Base-by-base conservation (phyloP, 2,113 vertebrate species). In the Oncorhynchus kisutch region DNA sequence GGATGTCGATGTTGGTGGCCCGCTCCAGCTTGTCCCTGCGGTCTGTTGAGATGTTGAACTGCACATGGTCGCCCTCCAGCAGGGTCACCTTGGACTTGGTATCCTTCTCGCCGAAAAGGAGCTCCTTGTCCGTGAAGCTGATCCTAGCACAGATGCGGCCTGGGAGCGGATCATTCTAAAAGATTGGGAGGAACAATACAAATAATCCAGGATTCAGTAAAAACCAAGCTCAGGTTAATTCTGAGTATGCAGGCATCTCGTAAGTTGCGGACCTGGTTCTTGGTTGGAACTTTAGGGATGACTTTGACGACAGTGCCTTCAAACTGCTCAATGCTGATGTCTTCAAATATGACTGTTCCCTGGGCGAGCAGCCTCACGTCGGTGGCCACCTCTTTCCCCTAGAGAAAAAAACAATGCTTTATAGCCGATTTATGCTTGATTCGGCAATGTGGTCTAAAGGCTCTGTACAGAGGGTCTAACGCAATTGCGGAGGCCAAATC, bases 251-350 rank as follows among this genome's bases (percentile, higher is more conserved):
- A 51, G 27, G 68, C 29, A 18, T 48, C 3, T 9, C 0, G 20
- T 49, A 1, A 4, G 72, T 29, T 25, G 66, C 86, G 88, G 91
- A 95, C 98, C 96, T 99, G 97, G 85, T 96, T 99, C 94, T 99
- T 99, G 85, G 93, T 96, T 89, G 96, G 94, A 90, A 97, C 97
- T 94, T 99, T 99, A 77, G 98, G 97, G 88, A 99, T 99, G 88
- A 99, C 95, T 94, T 98, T 98, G 88, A 93, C 92, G 86, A 99
- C 96, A 13, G 94, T 97, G 89, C 97, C 98, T 93, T 99, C 96
- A 92, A 99, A 99, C 85, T 97, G 96, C 88, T 99, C 98, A 89
- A 99, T 99, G 91, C 97, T 99, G 90, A 99, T 98, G 86, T 99
- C 98, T 91, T 99, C 97, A 93, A 99, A 99, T 90, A 99, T 98